Evolutionary conservation across 2,888 invertebrate species (phyloP), one percentile per base, ranked within the genome.

Genomic region (Seira sanloemensis): DNA sequence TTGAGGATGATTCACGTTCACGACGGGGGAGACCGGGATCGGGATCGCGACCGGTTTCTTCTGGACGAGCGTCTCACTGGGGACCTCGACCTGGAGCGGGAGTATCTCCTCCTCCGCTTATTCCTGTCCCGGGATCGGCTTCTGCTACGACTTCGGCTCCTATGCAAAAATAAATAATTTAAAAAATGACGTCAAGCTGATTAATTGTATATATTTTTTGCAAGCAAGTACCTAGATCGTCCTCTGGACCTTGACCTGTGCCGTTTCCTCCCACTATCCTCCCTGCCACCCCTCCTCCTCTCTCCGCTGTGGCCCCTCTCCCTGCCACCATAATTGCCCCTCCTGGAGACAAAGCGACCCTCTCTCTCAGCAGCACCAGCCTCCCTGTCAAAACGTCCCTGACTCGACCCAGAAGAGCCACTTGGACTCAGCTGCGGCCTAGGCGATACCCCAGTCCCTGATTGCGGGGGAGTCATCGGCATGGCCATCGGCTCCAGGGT

Each of bases 1-100:
- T n/a, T n/a, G n/a, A n/a, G n/a, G n/a, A n/a, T n/a, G n/a, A n/a
- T n/a, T n/a, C n/a, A n/a, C n/a, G n/a, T n/a, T n/a, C n/a, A n/a
- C n/a, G n/a, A n/a, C n/a, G n/a, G n/a, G n/a, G 84, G 84, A n/a
- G 84, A 84, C 54, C 76, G 78, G 16, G 84, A 84, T 18, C 84
- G 67, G 19, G 84, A 82, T 58, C 76, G 75, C 24, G 81, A 78
- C 25, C 84, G 78, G 23, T 75, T 81, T 37, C 84, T 16, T 5
- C 84, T 67, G 16, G 62, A 21, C 2, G 73, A 26, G 67, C 82
- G 25, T 16, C 84, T 50, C 4, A 19, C 65, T 9, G 86, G 82
- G 24, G 86, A 85, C 26, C 86, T 50, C 12, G 86, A 85, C 24
- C 86, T 75, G 2, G 80, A 75, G 18, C 77, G 46, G 23, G 73